Conservation (phyloP, 2,888 invertebrate species). For the Gymnocheta viridis region DNA sequence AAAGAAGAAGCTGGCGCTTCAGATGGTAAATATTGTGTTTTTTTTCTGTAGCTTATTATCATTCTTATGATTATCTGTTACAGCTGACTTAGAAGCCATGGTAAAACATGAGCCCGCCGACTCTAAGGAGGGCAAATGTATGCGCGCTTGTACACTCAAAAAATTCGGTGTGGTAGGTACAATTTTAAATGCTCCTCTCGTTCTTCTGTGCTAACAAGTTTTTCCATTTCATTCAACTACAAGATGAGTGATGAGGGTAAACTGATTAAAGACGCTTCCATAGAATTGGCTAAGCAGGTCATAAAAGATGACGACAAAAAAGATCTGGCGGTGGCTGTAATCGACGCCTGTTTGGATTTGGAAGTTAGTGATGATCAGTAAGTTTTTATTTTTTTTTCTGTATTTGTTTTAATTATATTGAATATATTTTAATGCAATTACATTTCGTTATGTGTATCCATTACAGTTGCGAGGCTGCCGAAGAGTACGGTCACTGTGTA, state of each 20-base stretch:
- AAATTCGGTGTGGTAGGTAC: conserved; percentile 78
- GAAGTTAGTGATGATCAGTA: conserved; percentile 79
- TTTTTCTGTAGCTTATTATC: not conserved
- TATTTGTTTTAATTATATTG: not conserved
- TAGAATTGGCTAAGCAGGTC: conserved; percentile 73
- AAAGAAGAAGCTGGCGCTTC: conserved; percentile 77
- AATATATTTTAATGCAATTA: not conserved
- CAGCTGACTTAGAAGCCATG: conserved; percentile 78
- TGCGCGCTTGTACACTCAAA: conserved; percentile 79
- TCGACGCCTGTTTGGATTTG: conserved; percentile 73
- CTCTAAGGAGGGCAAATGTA: conserved; percentile 77
- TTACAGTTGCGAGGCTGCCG: conserved; percentile 78
- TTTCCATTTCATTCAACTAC: not conserved
- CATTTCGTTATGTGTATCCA: not conserved
- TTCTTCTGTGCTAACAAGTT: not conserved
- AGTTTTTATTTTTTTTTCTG: conserved; percentile 58
- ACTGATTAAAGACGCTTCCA: conserved; percentile 73
- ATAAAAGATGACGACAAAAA: conserved; percentile 74
- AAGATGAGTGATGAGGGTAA: conserved; percentile 79
- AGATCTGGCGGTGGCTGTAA: conserved; percentile 71
- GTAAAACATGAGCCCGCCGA: conserved; percentile 74
- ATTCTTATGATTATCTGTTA: conserved; percentile 47
- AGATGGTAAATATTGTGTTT: conserved; percentile 74
- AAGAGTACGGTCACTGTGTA: conserved; percentile 75
- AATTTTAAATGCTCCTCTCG: not conserved